Base-by-base conservation (phyloP, 2,113 vertebrate genomes). In the Entelurus aequoreus region DNA sequence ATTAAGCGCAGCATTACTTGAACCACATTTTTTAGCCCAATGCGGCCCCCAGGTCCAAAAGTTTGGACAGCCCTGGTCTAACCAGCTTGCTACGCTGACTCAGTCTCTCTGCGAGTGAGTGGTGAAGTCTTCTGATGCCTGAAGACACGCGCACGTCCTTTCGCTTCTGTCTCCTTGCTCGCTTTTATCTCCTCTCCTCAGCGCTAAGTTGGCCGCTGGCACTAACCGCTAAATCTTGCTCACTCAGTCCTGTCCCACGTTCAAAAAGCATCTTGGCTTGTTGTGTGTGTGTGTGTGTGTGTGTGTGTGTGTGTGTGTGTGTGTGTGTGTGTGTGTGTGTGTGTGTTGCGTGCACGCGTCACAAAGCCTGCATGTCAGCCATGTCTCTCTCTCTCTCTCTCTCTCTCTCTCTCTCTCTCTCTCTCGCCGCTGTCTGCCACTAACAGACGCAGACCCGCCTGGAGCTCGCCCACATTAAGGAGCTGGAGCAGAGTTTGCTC, bases 361-460 rank as follows among this genome's bases (percentile, higher is more conserved):
- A 87, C 62, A 48, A 58, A 90, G 92, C 94, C 93, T 92, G 95
- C 95, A 94, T 93, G 94, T 94, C 89, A 92, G 88, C 93, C 93
- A 93, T 92, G 94, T 88, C 73, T 96, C 94, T 93, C 36, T 56
- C 15, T 54, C 7, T 91, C n/a, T n/a, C n/a, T 94, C 90, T 96
- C 88, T 93, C 92, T 92, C 93, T 95, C 90, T 93, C 36, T 56
- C 15, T 54, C 7, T 91, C 86, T 82, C 90, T 83, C 81, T 86
- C 71, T 85, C 66, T 84, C 75, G 42, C 42, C 12, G 42, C 42
- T 46, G 10, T 79, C 72, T 82, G 93, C 91, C 90, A 98, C 95
- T 98, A 98, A 98, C 96, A 98, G 97, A 99, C 95, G 95, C 97
- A 98, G 95, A 98, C 95, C 93, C 96, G 95, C 93, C 94, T 98